Evolutionary conservation across 2,797 vertebrate genomes (phyloP).

Genomic region (Hyperoplus immaculatus): DNA sequence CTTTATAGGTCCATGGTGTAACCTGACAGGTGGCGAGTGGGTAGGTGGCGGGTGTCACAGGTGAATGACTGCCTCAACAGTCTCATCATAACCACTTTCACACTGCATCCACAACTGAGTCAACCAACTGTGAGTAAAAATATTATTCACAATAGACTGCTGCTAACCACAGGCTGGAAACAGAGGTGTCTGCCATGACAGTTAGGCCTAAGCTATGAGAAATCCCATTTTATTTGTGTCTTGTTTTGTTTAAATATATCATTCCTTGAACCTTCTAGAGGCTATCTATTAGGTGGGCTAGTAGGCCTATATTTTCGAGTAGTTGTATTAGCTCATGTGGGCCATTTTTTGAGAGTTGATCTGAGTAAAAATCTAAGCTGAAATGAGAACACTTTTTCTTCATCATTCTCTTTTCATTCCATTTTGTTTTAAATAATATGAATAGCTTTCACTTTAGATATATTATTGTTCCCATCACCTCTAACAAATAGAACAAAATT

Average conservation of each 20-base stretch:
- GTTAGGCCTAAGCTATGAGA: background rate
- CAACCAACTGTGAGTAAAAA: background rate
- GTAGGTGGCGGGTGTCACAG: constrained; percentile 22
- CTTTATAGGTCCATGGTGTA: too few relatives aligned
- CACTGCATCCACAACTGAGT: background rate
- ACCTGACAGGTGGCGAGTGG: background rate
- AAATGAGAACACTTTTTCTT: too few relatives aligned
- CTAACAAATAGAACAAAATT: too few relatives aligned
- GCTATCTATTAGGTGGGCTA: too few relatives aligned
- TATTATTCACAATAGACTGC: background rate
- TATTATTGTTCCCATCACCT: too few relatives aligned
- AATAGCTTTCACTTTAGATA: too few relatives aligned
- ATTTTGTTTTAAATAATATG: background rate
- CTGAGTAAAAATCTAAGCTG: too few relatives aligned
- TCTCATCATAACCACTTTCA: background rate
- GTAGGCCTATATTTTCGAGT: too few relatives aligned
- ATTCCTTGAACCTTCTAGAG: background rate
- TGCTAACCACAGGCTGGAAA: background rate
- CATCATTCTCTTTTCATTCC: background rate
- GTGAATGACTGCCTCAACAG: background rate
- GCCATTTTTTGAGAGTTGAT: too few relatives aligned
- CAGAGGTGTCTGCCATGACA: background rate
- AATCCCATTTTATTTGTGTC: background rate
- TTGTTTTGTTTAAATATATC: background rate
- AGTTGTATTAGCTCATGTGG: too few relatives aligned